Evolutionary conservation across 2,888 invertebrate genomes (phyloP), one percentile per base, ranked within the genome.

Genomic region (Caenorhabditis sp.): DNA sequence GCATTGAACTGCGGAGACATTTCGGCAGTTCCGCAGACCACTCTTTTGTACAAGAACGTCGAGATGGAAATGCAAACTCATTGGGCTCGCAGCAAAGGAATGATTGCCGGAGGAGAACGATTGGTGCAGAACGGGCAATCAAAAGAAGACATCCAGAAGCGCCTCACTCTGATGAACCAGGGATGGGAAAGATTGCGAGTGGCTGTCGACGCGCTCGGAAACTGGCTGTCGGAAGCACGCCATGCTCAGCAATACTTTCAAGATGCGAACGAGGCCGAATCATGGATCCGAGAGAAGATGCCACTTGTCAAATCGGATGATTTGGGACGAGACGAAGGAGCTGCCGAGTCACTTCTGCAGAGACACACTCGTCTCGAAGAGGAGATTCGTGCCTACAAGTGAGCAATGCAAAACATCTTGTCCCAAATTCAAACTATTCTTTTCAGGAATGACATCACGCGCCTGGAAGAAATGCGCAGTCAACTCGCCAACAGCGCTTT

Each of bases 211-310:
- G 89, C 93, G 70, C 91, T 94, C 45, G 92, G 93, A 59, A 93
- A 93, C 73, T 94, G 94, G 87, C 90, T 95, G 22, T 93, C 94
- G 86, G 95, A 95, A 89, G 95, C 95, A 0, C 93, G 93, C 3
- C 96, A 96, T 89, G 95, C 96, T 0, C 95, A 95, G 87, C 96
- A 96, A 92, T 89, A 89, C 80, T 87, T 89, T 82, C 88, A 88
- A 61, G 98, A 98, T 90, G 96, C 96, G 0, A 96, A 98, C 90
- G 98, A 98, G 89, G 94, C 95, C 0, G 97, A 98, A 86, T 96
- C 96, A 0, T 98, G 96, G 96, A 93, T 96, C 91, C 94, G 95
- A 83, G 98, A 98, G 90, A 96, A 95, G 90, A 93, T 95, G 90
- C 94, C 96, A 0, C 92, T 99, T 39, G 94, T 96, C 13, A 93